Evolutionary conservation across 2,797 vertebrate genomes (phyloP).

Genomic region (Cygnus olor): DNA sequence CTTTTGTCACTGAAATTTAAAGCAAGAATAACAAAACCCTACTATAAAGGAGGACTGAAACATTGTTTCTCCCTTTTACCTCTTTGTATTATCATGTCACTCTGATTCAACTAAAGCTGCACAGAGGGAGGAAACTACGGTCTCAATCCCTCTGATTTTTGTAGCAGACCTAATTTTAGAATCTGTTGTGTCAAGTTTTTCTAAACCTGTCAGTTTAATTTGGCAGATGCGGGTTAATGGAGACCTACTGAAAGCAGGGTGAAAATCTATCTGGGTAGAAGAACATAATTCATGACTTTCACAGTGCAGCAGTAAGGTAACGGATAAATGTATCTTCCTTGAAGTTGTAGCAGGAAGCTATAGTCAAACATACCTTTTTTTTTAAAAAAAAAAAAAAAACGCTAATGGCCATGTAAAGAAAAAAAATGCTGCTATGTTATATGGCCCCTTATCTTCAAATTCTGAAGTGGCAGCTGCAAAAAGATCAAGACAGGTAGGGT

Average conservation of each 20-base stretch:
- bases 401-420: conserved; percentile 56
- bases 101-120: conserved; percentile 62
- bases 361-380: conserved; percentile 46
- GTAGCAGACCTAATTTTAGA: conserved; percentile 67
- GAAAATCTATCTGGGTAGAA: conserved; percentile 2
- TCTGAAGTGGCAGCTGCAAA: conserved; percentile 61
- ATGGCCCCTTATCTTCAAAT: conserved; percentile 59
- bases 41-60: conserved; percentile 57
- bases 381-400: neutral
- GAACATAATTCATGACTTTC: conserved; percentile 47
- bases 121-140: conserved; percentile 40
- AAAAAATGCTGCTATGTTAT: conserved; percentile 27
- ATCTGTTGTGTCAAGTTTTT: conserved; percentile 68
- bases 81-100: conserved; percentile 60
- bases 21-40: conserved; percentile 58
- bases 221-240: conserved; percentile 57
- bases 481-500: conserved; percentile 56
- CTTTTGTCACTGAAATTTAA: conserved; percentile 58
- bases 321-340: conserved; percentile 54
- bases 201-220: conserved; percentile 71
- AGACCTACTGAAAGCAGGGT: conserved; percentile 53
- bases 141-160: conserved; percentile 62
- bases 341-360: conserved; percentile 50
- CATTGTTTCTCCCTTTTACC: conserved; percentile 57
- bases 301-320: conserved; percentile 20